These are phyloP conservation scores for Rhogogaster chlorosoma DNA, from an alignment of 2,888 invertebrate genomes.

Conservation along the genomic window DNA sequence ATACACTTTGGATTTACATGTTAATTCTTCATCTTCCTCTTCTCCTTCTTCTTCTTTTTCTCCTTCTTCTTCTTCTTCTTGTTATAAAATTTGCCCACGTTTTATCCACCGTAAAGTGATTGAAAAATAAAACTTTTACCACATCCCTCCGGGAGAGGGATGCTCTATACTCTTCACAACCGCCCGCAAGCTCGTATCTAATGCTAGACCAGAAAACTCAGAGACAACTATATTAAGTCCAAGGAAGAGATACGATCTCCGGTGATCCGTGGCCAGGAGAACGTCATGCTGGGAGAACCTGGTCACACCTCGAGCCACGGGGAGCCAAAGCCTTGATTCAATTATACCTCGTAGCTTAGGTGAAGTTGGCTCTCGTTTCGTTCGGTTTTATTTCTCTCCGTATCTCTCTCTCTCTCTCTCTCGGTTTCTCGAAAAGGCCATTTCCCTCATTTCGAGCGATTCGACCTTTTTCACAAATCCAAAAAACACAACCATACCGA, in stretches of 20 bases:
- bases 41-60: not conserved
- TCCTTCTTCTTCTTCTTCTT: not conserved
- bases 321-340: constrained; percentile 72
- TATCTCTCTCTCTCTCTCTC: not conserved
- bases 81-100: too few species aligned
- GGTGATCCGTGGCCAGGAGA: constrained; percentile 58
- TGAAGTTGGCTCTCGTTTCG: constrained; percentile 25
- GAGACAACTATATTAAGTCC: constrained; percentile 63
- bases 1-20: constrained; percentile 68
- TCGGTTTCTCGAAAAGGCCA: not conserved
- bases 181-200: not conserved
- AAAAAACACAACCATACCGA: not conserved
- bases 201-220: constrained; percentile 49
- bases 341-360: constrained; percentile 63
- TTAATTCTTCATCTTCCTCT: constrained; percentile 61
- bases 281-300: constrained; percentile 71
- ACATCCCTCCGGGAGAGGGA: not conserved
- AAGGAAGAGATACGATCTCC: constrained; percentile 63
- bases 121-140: not conserved
- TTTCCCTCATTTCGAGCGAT: not conserved
- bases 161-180: not conserved
- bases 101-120: not conserved
- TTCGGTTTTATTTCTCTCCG: not conserved
- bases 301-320: constrained; percentile 73
- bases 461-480: not conserved